phyloP scores from a whole-genome alignment of 2,888 invertebrate genomes.

The Pandemis cinnamomeana region DNA sequence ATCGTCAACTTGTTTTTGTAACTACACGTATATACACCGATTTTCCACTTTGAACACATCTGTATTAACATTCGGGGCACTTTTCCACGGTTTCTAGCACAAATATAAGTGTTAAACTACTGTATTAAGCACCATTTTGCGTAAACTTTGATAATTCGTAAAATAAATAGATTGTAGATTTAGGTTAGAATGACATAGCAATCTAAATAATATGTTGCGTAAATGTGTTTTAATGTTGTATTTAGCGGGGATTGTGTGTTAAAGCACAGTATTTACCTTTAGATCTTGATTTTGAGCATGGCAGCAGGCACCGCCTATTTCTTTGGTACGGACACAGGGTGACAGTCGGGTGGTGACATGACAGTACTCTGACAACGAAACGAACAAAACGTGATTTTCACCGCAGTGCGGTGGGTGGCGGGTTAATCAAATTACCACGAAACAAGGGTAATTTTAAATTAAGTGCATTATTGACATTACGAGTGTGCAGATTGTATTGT shows the following conservation, averaged over 20 bases:
- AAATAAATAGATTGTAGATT: conserved; percentile 48
- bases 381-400: conserved; percentile 45
- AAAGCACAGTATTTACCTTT: conserved; percentile 63
- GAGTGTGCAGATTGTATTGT: no score
- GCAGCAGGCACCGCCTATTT: conserved; percentile 76
- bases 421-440: conserved; percentile 20
- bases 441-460: conserved; percentile 19
- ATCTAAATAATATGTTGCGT: conserved; percentile 17
- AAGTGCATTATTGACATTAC: background rate
- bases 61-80: background rate
- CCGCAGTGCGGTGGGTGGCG: conserved; percentile 42
- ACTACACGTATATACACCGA: background rate
- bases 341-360: conserved; percentile 79
- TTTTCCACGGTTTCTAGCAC: background rate
- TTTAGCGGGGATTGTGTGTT: conserved; percentile 13
- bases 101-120: conserved; percentile 8
- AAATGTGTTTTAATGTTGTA: conserved; percentile 30
- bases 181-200: conserved; percentile 77
- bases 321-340: conserved; percentile 78
- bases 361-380: conserved; percentile 56
- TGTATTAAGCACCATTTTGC: conserved; percentile 33
- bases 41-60: background rate
- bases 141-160: conserved; percentile 41
- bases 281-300: conserved; percentile 82
- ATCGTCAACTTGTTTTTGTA: conserved; percentile 18